Evolutionary conservation across 2,113 vertebrate genomes (phyloP), one percentile per base, ranked within the genome.

Genomic region (Silurus meridionalis): DNA sequence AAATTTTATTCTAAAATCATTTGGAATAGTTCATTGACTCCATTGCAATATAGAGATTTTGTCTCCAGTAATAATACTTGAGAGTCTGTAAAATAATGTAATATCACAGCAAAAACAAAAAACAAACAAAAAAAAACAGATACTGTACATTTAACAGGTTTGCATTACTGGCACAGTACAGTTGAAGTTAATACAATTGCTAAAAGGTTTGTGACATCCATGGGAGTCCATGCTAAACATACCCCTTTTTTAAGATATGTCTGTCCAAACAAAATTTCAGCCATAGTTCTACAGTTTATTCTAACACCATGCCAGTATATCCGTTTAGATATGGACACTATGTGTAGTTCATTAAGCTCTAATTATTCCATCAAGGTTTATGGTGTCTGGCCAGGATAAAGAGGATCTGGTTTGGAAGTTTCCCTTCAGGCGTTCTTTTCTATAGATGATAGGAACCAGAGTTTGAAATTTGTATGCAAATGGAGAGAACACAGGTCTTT

Each of bases 171-270:
- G 28, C 5, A 28, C 72, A 52, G 48, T 55, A 66, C 25, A 81
- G 14, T 81, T 50, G 52, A 50, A 72, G 69, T 66, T 13, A 64
- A 53, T 50, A 87, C 1, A 37, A 64, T 17, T 7, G 63, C 80
- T 48, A 7, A 77, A 77, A 81, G 8, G 25, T 61, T 71, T 71
- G 57, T 82, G 80, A 77, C 85, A 87, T 87, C 71, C 69, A 87
- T 75, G 28, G 81, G 57, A 88, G 81, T 86, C 80, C 72, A 71
- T 78, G 84, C 60, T 85, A 67, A 69, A 53, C 74, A 52, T 67
- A 83, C 60, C 50, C 53, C 15, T 58, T 46, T 37, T 78, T 64
- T 64, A 77, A 66, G 52, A 58, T 64, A 78, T 87, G 72, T 66
- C 21, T 61, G 64, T 72, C 55, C 61, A 69, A 84, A 60, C 64